Evolutionary conservation across 2,113 vertebrate species (phyloP).

Genomic region (Microcebus murinus): DNA sequence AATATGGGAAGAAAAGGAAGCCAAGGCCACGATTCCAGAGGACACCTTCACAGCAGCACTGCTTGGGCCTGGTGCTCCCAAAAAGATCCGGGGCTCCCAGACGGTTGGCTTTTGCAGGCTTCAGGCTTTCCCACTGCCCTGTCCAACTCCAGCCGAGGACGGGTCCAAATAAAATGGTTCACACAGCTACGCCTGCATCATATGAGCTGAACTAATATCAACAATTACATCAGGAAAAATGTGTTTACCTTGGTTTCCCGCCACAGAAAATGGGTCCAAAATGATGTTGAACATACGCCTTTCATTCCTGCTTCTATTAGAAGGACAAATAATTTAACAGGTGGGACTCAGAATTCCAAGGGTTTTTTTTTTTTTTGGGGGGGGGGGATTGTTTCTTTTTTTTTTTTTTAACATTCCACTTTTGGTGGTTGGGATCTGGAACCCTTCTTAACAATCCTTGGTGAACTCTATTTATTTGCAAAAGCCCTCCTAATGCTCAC

Average conservation of each 20-base stretch:
- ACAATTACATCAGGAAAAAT: conserved; percentile 88
- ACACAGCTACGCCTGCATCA: conserved; percentile 82
- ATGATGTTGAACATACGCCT: conserved; percentile 87
- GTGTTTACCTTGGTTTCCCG: conserved; percentile 88
- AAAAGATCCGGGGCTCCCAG: neutral
- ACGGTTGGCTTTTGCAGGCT: neutral
- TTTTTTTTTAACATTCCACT: conserved; percentile 49
- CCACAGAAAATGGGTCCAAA: conserved; percentile 84
- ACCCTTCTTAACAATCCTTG: conserved; percentile 79
- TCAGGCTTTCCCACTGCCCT: conserved; percentile 70
- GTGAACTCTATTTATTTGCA: conserved; percentile 69
- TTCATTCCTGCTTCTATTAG: conserved; percentile 80
- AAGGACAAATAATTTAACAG: conserved; percentile 88
- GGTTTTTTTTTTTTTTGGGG: conserved; percentile 18
- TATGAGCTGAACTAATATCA: conserved; percentile 86
- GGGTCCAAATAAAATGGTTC: conserved; percentile 86
- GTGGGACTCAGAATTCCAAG: conserved; percentile 84
- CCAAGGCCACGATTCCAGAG: neutral
- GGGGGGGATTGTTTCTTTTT: neutral
- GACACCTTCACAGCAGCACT: neutral
- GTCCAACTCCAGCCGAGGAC: conserved; percentile 75
- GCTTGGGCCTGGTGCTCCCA: neutral
- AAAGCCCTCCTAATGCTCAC: conserved; percentile 62
- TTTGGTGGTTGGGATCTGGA: conserved; percentile 78
- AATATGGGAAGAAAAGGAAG: neutral